Percentiles rank a stretch among this genome's conserved stretches.
Conservation (phyloP, 2,888 invertebrate genomes). For the Plebejus anna region DNA sequence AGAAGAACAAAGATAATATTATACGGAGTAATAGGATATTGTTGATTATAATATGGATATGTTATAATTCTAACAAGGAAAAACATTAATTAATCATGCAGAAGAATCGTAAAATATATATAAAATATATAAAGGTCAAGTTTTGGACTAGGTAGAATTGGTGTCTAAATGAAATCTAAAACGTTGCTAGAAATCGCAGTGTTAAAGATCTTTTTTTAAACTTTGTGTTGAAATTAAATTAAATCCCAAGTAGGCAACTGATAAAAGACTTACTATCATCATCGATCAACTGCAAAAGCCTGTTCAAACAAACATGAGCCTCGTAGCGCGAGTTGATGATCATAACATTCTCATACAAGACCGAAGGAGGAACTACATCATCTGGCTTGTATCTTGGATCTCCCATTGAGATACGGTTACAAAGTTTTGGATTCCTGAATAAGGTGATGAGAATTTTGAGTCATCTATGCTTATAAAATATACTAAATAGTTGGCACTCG, state of each 20-base stretch:
- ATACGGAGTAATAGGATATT: background rate
- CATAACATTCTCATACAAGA: constrained; percentile 81
- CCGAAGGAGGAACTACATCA: constrained; percentile 51
- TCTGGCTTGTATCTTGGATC: constrained; percentile 56
- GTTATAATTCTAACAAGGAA: background rate
- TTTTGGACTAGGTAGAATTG: background rate
- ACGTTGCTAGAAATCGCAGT: background rate
- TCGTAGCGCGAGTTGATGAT: constrained; percentile 81
- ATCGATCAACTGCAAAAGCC: constrained; percentile 58
- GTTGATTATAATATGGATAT: background rate
- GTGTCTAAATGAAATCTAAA: background rate
- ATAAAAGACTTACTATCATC: constrained; percentile 51
- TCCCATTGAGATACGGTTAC: constrained; percentile 60
- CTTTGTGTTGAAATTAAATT: too few relatives aligned
- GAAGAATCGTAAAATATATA: too few relatives aligned
- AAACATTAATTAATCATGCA: background rate
- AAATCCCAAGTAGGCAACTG: too few relatives aligned
- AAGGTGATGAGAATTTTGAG: background rate
- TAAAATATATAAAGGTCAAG: background rate
- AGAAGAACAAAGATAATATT: constrained; percentile 21
- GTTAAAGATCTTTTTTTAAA: too few relatives aligned
- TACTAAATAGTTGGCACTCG: too few relatives aligned
- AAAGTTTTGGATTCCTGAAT: constrained; percentile 42
- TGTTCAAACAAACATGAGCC: constrained; percentile 67
- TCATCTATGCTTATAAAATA: too few relatives aligned